Base-by-base conservation (phyloP, 2,888 invertebrate species). In the Drosophila borborema region DNA sequence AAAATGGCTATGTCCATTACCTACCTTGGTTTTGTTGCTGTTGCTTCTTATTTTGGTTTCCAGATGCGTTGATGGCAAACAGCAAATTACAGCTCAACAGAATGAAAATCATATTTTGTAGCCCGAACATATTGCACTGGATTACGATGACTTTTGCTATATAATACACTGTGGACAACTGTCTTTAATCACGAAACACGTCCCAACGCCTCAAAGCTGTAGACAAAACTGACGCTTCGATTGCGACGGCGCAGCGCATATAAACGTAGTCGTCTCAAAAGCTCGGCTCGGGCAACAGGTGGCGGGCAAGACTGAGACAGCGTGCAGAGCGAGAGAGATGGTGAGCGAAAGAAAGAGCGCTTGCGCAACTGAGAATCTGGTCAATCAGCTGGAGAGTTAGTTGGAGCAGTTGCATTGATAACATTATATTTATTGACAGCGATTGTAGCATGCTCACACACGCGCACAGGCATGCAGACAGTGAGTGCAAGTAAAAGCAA, bases 11-110 rank as follows among this genome's bases (percentile, higher is more conserved):
- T 64, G 48, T 62, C 59, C 46, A 41, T 38, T 51, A 64, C 68
- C 70, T 90, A 91, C 91, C 91, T 91, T 91, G 91, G 49, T 78
- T 90, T 64, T 78, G 60, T 55, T 72, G 55, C 55, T 77, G 69
- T 56, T 74, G 63, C 31, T 75, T 67, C 16, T 73, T 60, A 9
- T 84, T 78, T 20, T 83, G 86, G n/a, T 75, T 89, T 36, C 80
- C 82, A 65, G 80, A 43, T 28, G 75, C 77, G 63, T 67, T 72
- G 55, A 79, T 74, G 49, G 69, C 73, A 31, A 86, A 64, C 64
- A 85, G 48, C 65, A 88, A 53, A 67, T 79, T 79, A 67, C 84
- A 80, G 65, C 64, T 72, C 53, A 86, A 72, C 53, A 89, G 62
- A 60, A 91, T 69, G 56, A 88, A 31, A 65, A 82, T 49, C 63